Conservation (phyloP, 2,113 vertebrate species). For the Dicentrarchus labrax region DNA sequence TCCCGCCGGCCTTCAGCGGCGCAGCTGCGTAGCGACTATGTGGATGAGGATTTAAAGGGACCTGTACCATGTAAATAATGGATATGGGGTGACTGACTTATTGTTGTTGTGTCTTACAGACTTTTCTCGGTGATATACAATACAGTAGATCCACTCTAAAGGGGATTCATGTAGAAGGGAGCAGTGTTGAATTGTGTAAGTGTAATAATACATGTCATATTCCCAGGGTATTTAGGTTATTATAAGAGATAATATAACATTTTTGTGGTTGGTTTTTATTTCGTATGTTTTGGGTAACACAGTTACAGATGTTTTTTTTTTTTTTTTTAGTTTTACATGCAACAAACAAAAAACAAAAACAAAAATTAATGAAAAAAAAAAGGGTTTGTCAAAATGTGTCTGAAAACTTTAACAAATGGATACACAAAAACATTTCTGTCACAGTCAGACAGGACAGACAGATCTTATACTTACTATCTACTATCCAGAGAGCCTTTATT, state of each 20-base stretch:
- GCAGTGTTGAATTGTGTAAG: not conserved
- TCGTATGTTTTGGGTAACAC: too few relatives aligned
- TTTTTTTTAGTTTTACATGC: too few relatives aligned
- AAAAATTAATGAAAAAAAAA: too few relatives aligned
- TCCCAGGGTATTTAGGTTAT: too few relatives aligned
- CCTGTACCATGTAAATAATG: conserved; percentile 54
- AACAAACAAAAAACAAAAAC: too few relatives aligned
- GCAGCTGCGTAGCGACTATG: conserved; percentile 60
- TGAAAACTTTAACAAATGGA: not conserved
- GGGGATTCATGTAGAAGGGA: not conserved
- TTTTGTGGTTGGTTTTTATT: too few relatives aligned
- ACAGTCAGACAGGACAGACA: not conserved
- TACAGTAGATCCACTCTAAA: not conserved
- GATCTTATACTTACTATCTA: too few relatives aligned
- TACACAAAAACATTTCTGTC: not conserved
- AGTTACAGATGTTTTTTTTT: not conserved
- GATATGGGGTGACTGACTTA: not conserved
- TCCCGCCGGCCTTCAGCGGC: conserved; percentile 59
- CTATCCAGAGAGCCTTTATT: not conserved
- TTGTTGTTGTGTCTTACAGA: conserved; percentile 12
- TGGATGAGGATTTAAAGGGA: conserved; percentile 69
- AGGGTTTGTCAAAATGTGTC: not conserved
- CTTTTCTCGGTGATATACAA: not conserved
- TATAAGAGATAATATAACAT: too few relatives aligned
- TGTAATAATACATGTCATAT: too few relatives aligned